Evolutionary conservation across 2,113 vertebrate genomes (phyloP), one percentile per base, ranked within the genome.

Genomic region (Cyanoderma ruficeps): DNA sequence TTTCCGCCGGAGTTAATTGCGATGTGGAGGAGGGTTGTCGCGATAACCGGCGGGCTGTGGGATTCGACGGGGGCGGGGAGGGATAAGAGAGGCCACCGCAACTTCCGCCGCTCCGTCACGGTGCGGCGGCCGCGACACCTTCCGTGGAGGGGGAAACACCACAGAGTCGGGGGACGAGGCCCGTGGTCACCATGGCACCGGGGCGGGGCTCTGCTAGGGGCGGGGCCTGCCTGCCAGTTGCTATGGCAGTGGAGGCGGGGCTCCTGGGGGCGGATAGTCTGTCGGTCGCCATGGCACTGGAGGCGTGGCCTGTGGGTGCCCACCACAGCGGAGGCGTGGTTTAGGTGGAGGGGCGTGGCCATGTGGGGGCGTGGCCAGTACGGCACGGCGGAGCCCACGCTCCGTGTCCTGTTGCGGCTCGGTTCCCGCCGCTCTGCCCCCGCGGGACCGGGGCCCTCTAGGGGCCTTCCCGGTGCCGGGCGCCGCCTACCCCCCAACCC

Each of bases 361-460:
- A 0, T 4, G 11, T 1, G 27, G 47, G 67, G 68, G 57, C 18
- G 28, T 3, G 59, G 7, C 11, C 33, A 11, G 5, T 25, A 0
- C 7, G 6, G 35, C 18, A 0, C 8, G 17, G 37, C 23, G 0
- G 15, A 30, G 5, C 31, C 6, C 7, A 10, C 8, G 7, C 3
- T 6, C 2, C 6, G 4, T 16, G 24, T 23, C 30, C 21, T 7
- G 7, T 4, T 3, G 3, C 7, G 6, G 14, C 3, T 31, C 11
- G 7, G 11, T 31, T 63, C 13, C 6, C 17, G 0, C 9, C 4
- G 8, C 10, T 17, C 11, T 60, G 7, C 5, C 8, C 13, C 27
- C 22, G 17, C 13, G 4, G 17, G 8, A 20, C 11, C 18, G 46
- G 30, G 7, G 14, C 15, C 31, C 7, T 42, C 15, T 13, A 8